phyloP scores from a whole-genome alignment of 1,140 invertebrate species.

The Anthonomus grandis region DNA sequence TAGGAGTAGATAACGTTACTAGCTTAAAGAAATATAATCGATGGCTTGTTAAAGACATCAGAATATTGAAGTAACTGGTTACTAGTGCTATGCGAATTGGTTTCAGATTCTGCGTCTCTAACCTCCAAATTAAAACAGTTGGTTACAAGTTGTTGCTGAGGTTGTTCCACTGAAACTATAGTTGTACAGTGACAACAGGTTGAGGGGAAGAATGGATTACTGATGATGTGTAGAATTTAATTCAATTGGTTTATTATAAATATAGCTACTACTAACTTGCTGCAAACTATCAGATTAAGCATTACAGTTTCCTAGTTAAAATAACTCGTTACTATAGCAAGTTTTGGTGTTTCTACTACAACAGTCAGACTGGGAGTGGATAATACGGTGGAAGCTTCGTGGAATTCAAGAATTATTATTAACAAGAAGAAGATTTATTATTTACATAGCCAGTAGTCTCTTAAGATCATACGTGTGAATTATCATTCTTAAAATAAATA shows the following conservation, averaged over 20 bases:
- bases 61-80: no score
- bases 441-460: constrained; percentile 47
- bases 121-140: no score
- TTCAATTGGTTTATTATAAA: constrained; percentile 18
- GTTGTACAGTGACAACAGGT: background rate
- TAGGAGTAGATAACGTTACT: no score
- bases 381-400: constrained; percentile 39
- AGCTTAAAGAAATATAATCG: no score
- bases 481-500: background rate
- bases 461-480: background rate
- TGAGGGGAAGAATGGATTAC: constrained; percentile 7
- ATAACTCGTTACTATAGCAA: constrained; percentile 13
- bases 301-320: constrained; percentile 1
- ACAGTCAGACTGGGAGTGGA: background rate
- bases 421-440: constrained; percentile 48
- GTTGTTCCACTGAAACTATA: no score
- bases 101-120: constrained; percentile 37
- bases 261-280: constrained; percentile 9
- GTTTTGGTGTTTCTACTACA: constrained; percentile 6
- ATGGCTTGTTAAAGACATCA: no score
- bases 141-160: background rate
- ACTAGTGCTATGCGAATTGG: constrained; percentile 14
- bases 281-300: background rate
- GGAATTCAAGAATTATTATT: constrained; percentile 49
- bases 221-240: constrained; percentile 11